A percentile compares a stretch with the other conserved stretches of the same genome.
Conservation (phyloP, 2,888 invertebrate species). For the Apomyelois bistriatella region DNA sequence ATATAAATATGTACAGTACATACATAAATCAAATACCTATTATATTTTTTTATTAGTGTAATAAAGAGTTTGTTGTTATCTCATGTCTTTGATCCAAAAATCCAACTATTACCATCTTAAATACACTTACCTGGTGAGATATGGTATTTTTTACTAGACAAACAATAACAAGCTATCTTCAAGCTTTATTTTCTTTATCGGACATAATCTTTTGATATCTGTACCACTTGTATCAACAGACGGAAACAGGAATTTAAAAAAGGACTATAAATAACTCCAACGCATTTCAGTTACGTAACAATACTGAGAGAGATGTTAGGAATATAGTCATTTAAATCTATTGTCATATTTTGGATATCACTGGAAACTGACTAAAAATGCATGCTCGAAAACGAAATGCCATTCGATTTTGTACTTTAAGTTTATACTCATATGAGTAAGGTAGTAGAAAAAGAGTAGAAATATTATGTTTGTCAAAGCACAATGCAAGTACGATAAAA, state of each 20-base stretch:
- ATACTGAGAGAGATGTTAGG: conserved; percentile 57
- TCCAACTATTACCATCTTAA: no score
- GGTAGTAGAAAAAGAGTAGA: conserved; percentile 12
- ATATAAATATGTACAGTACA: no score
- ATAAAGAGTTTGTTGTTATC: no score
- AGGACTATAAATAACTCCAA: conserved; percentile 60
- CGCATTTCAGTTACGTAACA: conserved; percentile 46
- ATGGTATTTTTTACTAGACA: conserved; percentile 28
- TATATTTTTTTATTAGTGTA: no score
- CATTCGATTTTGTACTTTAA: conserved; percentile 32
- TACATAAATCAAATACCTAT: no score
- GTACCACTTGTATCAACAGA: conserved; percentile 64
- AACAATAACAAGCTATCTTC: conserved; percentile 37
- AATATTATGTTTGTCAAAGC: conserved; percentile 28
- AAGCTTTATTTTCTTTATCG: conserved; percentile 34
- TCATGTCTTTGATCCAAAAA: neutral
- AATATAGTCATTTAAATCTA: conserved; percentile 74
- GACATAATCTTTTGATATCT: conserved; percentile 41
- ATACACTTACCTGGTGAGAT: neutral
- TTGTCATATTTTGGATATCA: conserved; percentile 63
- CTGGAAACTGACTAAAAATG: conserved; percentile 36
- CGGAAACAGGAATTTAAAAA: conserved; percentile 38
- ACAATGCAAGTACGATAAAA: conserved; percentile 68
- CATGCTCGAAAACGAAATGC: conserved; percentile 18
- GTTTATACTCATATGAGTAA: conserved; percentile 20